Evolutionary conservation across 2,113 vertebrate genomes (phyloP).

Genomic region (Cololabis saira): DNA sequence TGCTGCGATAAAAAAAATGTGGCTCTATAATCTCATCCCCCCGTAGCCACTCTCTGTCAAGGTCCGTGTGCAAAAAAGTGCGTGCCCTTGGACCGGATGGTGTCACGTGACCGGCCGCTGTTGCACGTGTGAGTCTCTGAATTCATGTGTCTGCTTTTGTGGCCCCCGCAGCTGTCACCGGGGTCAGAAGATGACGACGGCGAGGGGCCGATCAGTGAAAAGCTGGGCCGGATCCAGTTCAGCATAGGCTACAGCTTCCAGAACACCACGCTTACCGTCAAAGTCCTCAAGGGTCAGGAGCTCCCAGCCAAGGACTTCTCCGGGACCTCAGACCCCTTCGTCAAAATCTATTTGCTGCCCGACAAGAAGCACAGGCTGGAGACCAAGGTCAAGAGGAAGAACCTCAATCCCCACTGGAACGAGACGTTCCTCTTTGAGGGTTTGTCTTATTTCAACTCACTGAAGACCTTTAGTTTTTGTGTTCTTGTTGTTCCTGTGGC

Average conservation of each 20-base stretch:
- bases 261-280: constrained; percentile 97
- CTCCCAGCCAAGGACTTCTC: constrained; percentile 99
- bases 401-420: constrained; percentile 98
- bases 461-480: too few relatives aligned
- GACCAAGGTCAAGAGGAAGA: constrained; percentile 99
- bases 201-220: constrained; percentile 91
- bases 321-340: constrained; percentile 96
- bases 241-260: constrained; percentile 99
- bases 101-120: constrained; percentile 2
- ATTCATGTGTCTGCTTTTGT: constrained; percentile 62
- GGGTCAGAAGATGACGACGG: constrained; percentile 96
- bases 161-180: constrained; percentile 91
- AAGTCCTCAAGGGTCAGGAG: constrained; percentile 96
- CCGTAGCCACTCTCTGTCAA: constrained; percentile 33
- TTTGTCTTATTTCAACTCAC: constrained; percentile 56
- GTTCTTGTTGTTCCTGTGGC: too few relatives aligned
- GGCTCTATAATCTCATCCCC: constrained; percentile 41
- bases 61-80: constrained; percentile 15
- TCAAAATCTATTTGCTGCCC: constrained; percentile 98
- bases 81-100: constrained; percentile 44
- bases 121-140: constrained; percentile 12
- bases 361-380: constrained; percentile 99
- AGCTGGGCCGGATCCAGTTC: constrained; percentile 98
- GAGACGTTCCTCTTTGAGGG: constrained; percentile 99
- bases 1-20: constrained; percentile 30